Base-by-base conservation (phyloP, 2,797 vertebrate genomes). In the Onychomys torridus region DNA sequence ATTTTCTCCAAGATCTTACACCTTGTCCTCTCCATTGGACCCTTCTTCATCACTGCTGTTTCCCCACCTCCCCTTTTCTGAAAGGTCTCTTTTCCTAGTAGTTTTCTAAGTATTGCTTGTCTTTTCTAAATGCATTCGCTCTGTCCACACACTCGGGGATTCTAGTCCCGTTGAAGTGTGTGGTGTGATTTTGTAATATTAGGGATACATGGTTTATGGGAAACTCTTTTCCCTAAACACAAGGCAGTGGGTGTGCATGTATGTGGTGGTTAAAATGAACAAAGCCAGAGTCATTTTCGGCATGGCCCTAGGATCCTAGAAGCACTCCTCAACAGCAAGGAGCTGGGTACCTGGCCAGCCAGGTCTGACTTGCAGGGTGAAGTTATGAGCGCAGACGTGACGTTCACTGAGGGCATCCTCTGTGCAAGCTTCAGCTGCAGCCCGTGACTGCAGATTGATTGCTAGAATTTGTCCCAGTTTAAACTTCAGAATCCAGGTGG, bases 221-320 rank as follows among this genome's bases (percentile, higher is more conserved):
- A 85, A n/a, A n/a, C 37, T 90, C 71, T 65, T 73, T 89, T 65
- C 46, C 92, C 8, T 81, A 21, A 82, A 57, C 59, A 25, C n/a
- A 86, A 52, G 27, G 65, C 46, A 34, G 65, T 46, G 0, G 19
- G 16, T 79, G 4, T 89, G 23, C 49, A 46, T 65, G 16, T 84
- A 27, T 88, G 21, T 67, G n/a, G 25, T 55, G 59, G 27, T 91
- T 96, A 79, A 89, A 87, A 52, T 67, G 67, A 90, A 29, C 46
- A 40, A 57, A 71, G 73, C 92, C 71, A 78, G 88, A 67, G 84
- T 77, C 71, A 21, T 89, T 87, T 91, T 5, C n/a, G 59, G 29
- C 63, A 43, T 34, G 78, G 67, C 57, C 40, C 82, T 91, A 65
- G 91, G 93, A 61, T 79, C 63, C 40, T 21, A 3, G 55, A 78